phyloP scores from a whole-genome alignment of 2,888 invertebrate species.

The Cylindroiulus punctatus region DNA sequence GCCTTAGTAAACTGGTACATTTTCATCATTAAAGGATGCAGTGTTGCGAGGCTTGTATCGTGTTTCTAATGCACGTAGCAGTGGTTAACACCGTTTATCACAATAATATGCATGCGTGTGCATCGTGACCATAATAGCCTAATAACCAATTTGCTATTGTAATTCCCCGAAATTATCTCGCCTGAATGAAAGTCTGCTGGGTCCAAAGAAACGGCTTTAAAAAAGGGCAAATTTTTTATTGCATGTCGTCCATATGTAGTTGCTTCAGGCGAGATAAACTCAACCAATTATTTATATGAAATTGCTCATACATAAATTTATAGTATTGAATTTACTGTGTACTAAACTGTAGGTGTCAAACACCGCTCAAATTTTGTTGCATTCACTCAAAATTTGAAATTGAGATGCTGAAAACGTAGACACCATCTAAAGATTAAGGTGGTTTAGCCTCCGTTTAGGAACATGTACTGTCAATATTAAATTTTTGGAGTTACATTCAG shows the following conservation, averaged over 20 bases:
- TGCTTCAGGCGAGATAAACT: neutral
- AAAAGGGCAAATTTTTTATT: neutral
- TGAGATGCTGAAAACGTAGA: too few species aligned
- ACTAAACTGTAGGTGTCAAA: too few species aligned
- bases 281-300: neutral
- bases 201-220: neutral
- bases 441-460: too few species aligned
- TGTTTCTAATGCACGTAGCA: neutral
- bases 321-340: neutral
- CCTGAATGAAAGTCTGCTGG: neutral
- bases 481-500: too few species aligned
- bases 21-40: neutral
- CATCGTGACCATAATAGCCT: constrained; percentile 8
- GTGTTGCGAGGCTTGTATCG: neutral
- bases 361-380: too few species aligned
- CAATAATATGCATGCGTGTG: neutral
- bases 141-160: neutral
- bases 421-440: too few species aligned
- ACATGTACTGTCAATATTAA: too few species aligned
- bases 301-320: neutral
- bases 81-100: constrained; percentile 19
- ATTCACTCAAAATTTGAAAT: too few species aligned
- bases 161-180: neutral
- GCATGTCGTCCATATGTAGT: neutral
- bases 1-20: neutral